Evolutionary conservation across 2,888 invertebrate species (phyloP).

Genomic region (Acronicta leporina): DNA sequence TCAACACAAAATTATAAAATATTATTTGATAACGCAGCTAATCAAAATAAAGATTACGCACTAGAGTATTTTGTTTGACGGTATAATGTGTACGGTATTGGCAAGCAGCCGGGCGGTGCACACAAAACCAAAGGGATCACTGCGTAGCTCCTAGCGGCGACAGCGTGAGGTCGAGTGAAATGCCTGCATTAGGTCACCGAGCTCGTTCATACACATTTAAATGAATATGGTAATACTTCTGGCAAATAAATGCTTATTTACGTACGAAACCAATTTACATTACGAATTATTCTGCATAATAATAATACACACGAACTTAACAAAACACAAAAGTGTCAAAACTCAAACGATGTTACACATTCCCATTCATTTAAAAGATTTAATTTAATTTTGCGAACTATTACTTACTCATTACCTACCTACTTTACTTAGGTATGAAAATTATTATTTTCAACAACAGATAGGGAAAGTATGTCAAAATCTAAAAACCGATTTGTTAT

Average conservation of each 20-base stretch:
- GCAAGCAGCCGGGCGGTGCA: constrained; percentile 63
- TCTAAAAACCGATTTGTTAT: background rate
- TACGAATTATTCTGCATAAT: constrained; percentile 74
- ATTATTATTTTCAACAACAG: background rate
- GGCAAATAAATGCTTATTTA: constrained; percentile 79
- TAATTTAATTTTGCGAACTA: no score
- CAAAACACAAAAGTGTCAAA: constrained; percentile 45
- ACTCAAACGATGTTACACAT: constrained; percentile 5
- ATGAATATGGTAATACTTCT: constrained; percentile 82
- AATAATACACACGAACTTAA: constrained; percentile 39
- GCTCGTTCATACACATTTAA: constrained; percentile 77
- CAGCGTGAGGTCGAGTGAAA: constrained; percentile 73
- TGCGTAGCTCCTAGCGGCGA: constrained; percentile 63
- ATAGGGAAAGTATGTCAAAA: background rate
- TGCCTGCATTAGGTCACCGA: constrained; percentile 75
- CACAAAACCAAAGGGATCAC: constrained; percentile 50
- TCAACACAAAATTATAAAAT: constrained; percentile 82
- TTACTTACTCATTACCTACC: no score
- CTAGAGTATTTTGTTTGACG: constrained; percentile 60
- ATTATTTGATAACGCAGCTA: constrained; percentile 75
- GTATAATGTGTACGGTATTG: constrained; percentile 50
- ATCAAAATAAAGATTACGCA: constrained; percentile 83
- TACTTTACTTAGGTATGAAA: no score
- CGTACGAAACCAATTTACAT: constrained; percentile 75
- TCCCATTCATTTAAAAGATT: background rate